These are phyloP conservation scores for Falco novaeseelandiae DNA, from an alignment of 2,797 vertebrate genomes.

Conservation along the genomic window DNA sequence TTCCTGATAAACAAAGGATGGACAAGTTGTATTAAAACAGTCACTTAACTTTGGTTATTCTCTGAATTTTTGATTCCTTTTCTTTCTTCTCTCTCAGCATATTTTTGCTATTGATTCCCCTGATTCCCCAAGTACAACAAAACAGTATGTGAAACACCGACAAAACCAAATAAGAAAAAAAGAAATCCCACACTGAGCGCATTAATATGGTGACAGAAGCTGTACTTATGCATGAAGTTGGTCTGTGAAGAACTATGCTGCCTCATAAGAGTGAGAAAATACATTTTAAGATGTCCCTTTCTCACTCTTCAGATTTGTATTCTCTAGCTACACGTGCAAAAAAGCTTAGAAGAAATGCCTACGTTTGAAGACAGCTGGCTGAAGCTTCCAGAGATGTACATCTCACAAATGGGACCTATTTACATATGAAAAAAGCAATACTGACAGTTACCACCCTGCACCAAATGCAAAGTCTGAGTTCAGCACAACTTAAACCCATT, in stretches of 20 bases:
- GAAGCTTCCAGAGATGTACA: neutral
- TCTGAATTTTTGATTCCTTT: neutral
- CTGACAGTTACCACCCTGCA: neutral
- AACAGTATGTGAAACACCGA: neutral
- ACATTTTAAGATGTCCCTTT: neutral
- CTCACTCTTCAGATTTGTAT: neutral
- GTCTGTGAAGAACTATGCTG: neutral
- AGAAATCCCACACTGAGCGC: neutral
- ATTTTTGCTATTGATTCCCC: neutral
- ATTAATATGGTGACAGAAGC: neutral
- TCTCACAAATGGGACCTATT: neutral
- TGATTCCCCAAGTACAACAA: neutral
- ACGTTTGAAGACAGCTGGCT: neutral
- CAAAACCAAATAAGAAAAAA: neutral
- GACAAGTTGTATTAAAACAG: neutral
- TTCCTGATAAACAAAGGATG: neutral
- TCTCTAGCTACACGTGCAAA: neutral
- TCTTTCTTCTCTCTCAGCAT: neutral
- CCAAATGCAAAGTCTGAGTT: neutral
- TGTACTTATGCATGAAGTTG: neutral
- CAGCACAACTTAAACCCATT: neutral
- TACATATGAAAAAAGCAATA: neutral
- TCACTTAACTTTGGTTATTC: neutral
- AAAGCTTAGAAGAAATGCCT: neutral
- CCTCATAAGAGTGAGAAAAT: neutral